Base-by-base conservation (phyloP, 2,888 invertebrate species). In the Sialis lutaria region DNA sequence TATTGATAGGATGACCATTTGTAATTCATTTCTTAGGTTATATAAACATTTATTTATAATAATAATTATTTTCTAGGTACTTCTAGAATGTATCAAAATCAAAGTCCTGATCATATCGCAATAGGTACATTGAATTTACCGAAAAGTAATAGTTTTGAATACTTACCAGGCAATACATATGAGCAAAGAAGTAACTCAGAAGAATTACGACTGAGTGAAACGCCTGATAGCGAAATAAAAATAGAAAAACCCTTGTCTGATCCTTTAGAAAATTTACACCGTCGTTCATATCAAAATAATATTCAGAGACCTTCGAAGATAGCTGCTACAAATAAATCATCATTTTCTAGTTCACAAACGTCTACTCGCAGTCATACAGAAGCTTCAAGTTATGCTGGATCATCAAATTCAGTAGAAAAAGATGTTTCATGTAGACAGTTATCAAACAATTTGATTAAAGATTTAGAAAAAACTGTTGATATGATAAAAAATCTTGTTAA, bases 91-190 rank as follows among this genome's bases (percentile, higher is more conserved):
- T 12, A 37, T 37, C 37, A 8, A 37, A 37, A 37, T 37, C 12
- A 10, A 12, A 10, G 10, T 37, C 6, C n/a, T 7, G 10, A 37
- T 37, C 37, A 37, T 10, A 6, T 10, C 7, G 6, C 10, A 13
- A 35, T 13, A 13, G 35, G 22, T 12, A 35, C 45, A n/a, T 33
- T 45, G 5, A 45, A 42, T 33, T 6, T 47, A 32, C 47, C 47
- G 51, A 72, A 74, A 56, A 77, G 77, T 33, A 76, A 78, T 55
- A 80, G 80, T 57, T 80, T 80, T 62, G 79, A 80, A 59, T 80
- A 79, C 57, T 65, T 73, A 63, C 70, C 70, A 44, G 72, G 70
- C 2, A 67, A 75, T 55, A 65, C 73, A 48, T 78, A 75, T 55
- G 72, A 74, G 54, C 72, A 73, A 54, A 70, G 67, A 48, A 33